Conservation (phyloP, 2,797 vertebrate species). For the Pseudochirops corinnae region DNA sequence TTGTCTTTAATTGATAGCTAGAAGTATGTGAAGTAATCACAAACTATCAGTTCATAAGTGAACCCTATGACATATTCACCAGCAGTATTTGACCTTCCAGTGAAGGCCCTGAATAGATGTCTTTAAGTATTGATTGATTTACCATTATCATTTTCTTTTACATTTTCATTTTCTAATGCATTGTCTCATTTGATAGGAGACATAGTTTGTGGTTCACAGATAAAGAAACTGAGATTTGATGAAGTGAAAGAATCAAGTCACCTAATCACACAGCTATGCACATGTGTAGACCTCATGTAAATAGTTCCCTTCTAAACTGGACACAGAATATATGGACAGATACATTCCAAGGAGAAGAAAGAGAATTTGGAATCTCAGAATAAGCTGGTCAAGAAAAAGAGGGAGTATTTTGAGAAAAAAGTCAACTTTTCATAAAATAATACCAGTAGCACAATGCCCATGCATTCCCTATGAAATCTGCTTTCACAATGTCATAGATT, state of each 20-base stretch:
- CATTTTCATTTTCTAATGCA: neutral
- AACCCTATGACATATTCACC: too few relatives aligned
- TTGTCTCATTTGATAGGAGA: neutral
- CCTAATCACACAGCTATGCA: neutral
- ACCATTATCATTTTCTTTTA: neutral
- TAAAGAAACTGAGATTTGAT: neutral
- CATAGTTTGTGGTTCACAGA: too few relatives aligned
- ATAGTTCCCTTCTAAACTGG: neutral
- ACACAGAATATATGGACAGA: neutral
- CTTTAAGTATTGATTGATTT: neutral
- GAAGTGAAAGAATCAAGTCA: neutral
- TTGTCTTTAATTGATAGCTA: too few relatives aligned
- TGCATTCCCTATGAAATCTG: neutral
- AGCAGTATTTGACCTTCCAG: neutral
- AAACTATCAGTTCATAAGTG: too few relatives aligned
- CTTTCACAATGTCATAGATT: neutral
- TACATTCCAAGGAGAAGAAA: neutral
- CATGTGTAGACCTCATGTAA: neutral
- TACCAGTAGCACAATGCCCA: accelerated
- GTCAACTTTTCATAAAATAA: neutral
- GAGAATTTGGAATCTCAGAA: neutral
- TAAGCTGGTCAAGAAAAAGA: neutral
- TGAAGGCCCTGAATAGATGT: neutral
- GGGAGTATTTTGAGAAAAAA: neutral
- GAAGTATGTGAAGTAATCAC: too few relatives aligned